Evolutionary conservation across 2,113 vertebrate genomes (phyloP).

Genomic region (Uria lomvia): DNA sequence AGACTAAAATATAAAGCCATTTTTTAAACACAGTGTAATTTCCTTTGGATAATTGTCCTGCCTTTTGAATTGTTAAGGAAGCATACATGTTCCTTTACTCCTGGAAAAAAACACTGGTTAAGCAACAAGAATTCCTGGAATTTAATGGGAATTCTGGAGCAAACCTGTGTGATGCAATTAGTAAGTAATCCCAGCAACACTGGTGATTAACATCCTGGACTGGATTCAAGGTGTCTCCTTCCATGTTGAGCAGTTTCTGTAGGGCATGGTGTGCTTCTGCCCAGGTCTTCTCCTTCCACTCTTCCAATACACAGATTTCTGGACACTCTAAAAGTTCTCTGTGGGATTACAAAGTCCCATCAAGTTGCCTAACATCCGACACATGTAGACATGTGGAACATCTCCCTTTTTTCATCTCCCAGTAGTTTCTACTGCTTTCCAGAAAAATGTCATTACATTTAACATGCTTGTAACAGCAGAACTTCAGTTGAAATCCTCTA

Average conservation of each 20-base stretch:
- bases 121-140: neutral
- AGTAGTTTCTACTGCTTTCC: neutral
- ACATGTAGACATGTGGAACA: neutral
- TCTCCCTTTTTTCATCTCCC: neutral
- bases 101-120: neutral
- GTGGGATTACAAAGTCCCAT: neutral
- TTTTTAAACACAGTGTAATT: slow-evolving; percentile 8
- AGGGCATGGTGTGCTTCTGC: neutral
- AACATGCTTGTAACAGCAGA: neutral
- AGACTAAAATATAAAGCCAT: neutral
- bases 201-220: neutral
- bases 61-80: neutral
- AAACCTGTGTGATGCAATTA: neutral
- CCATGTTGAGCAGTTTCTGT: neutral
- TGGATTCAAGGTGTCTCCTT: neutral
- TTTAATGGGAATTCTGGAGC: neutral
- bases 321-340: neutral
- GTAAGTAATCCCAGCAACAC: neutral
- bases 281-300: neutral
- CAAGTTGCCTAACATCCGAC: neutral
- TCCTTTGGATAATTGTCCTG: neutral
- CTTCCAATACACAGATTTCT: neutral
- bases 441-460: neutral
- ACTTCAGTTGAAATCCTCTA: neutral
- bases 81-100: neutral